Base-by-base conservation (phyloP, 2,797 vertebrate genomes). In the Nannoperca australis region DNA sequence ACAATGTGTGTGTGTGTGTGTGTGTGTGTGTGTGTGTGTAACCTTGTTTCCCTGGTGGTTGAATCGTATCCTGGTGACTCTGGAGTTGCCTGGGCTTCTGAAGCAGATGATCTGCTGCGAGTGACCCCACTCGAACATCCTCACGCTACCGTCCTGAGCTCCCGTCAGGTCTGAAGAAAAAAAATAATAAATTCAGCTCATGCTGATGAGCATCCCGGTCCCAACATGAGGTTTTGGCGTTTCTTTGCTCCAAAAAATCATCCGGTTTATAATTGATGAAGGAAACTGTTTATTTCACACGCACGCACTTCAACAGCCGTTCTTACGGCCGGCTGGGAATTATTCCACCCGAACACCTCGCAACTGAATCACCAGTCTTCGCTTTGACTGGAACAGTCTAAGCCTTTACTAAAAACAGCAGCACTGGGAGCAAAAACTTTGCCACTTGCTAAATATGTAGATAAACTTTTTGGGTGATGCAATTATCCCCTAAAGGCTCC, bases 71-170 rank as follows among this genome's bases (percentile, higher is more conserved):
- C 98, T 95, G 78, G 98, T 99, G 79, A 99, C 95, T 90, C 98
- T 96, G 73, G 97, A 96, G 93, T 97, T 99, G 62, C 98, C 98
- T 2, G 97, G 96, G 91, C 97, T 95, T 45, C 98, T 96, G 92
- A 98, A 99, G 89, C 97, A 99, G 47, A 96, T 96, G 91, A 99
- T 98, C 93, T 99, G 98, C 89, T 99, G 97, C 2, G 97, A 97
- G 79, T 99, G 98, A 64, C 98, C 98, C 98, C 98, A 99, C 78
- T 99, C 98, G 87, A 99, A 99, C 98, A 99, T 99, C 89, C 97
- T 95, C 70, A 99, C 98, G 13, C 98, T 99, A 24, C 98, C 98
- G 38, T 99, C 98, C 74, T 99, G 98, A 83, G 98, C 98, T 63
- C 98, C 98, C 0, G 98, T 99, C 86, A 99, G 93, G 91, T 99